Base-by-base conservation (phyloP, 2,113 vertebrate species). In the Microtus pennsylvanicus region DNA sequence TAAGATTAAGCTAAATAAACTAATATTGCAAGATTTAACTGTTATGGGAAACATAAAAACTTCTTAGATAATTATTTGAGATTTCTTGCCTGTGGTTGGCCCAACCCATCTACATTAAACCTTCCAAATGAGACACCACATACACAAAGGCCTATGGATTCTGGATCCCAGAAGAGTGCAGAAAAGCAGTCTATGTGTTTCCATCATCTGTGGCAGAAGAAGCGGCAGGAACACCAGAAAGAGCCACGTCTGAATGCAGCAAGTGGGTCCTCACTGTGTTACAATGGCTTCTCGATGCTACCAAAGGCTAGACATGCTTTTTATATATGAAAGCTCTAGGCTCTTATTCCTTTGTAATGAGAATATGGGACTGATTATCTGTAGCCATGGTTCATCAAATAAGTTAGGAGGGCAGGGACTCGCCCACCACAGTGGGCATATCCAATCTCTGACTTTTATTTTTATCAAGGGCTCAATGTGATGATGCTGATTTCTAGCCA, bases 21-120 rank as follows among this genome's bases (percentile, higher is more conserved):
- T 67, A 89, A 78, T 55, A 26, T 24, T 90, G 24, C 33, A 93
- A 96, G 45, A 61, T 80, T 90, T 87, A 90, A 67, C 22, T 80
- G 22, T 72, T 13, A 4, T 7, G 80, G 11, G 28, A 72, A 85
- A 26, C 72, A 38, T 72, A 47, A 72, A 87, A 55, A 55, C 67
- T 17, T 70, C 67, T 28, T 70, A 70, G 67, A 70, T 87, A 70
- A 85, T 86, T 10, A 65, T 38, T 42, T 86, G 42, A 86, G 38
- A 30, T 86, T 65, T 85, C 82, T 85, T 85, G 61, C 26, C 13
- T 83, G 9, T 85, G 16, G 5, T 58, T 78, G 52, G 28, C 10
- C 19, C 30, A 74, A 80, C 3, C 63, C 7, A 58, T 65, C 17
- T 58, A 26, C 19, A 35, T 12, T 86, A 45, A 19, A 30, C 67